Evolutionary conservation across 2,888 invertebrate species (phyloP), one percentile per base, ranked within the genome.

Genomic region (Drosophila leonis): DNA sequence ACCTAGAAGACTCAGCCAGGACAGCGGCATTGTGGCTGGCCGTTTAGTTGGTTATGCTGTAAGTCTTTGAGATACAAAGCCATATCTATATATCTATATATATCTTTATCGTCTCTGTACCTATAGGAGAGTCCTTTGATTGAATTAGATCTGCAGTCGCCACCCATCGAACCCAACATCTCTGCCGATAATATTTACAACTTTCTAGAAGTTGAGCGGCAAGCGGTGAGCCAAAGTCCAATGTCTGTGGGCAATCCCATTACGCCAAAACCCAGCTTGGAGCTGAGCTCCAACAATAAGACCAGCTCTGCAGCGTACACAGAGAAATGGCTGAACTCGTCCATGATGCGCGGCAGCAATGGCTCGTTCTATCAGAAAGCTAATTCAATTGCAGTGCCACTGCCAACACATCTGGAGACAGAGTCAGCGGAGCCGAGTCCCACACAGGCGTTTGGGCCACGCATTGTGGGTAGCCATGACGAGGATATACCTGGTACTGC

Each of bases 381-480:
- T 0, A 85, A 83, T 35, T 68, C 84, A 7, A 85, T 90, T 13
- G 71, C 86, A 0, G 65, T 90, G 51, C 88, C 90, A 39, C 67
- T 92, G 68, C 90, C 92, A 6, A 90, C 92, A 39, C 92, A 92
- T 41, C 67, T 91, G 68, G 92, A 92, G 71, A 80, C 86, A 4
- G 92, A 92, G 15, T 92, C 92, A 2, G 91, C 91, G 1, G 91
- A 92, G 49, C 91, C 92, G 6, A 90, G 93, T 81, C 90, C 93
- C 29, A 91, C 92, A 0, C 94, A 93, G 67, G 94, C 94, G 0
- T 94, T 94, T 82, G 94, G 94, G 0, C 94, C 94, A 0, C 94
- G 93, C 78, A 87, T 94, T 15, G 91, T 90, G 57, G 70, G 76
- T 9, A 79, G 39, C 24, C 84, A 83, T 27, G 77, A 80, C 0